These are phyloP conservation scores for Podarcis muralis DNA, from an alignment of 2,113 vertebrate species.

Conservation along the genomic window DNA sequence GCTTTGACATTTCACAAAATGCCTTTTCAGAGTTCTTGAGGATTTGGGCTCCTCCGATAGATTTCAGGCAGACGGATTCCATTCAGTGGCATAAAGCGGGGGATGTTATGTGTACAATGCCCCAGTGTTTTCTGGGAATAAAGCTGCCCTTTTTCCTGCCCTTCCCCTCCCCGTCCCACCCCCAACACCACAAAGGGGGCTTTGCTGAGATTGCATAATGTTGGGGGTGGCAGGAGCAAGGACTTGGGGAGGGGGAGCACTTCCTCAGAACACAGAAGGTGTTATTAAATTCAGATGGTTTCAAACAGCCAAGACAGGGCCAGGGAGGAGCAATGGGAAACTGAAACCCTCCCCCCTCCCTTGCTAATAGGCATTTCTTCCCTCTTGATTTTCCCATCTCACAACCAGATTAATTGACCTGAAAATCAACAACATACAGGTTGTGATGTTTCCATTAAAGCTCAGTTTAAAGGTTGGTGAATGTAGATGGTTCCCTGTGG, in stretches of 20 bases:
- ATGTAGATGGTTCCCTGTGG: neutral
- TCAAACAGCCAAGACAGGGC: slow-evolving; percentile 10
- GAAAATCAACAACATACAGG: slow-evolving; percentile 3
- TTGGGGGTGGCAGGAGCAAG: neutral
- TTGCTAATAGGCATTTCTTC: neutral
- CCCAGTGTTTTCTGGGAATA: slow-evolving; percentile 73
- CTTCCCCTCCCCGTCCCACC: slow-evolving; percentile 45
- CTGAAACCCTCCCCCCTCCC: neutral
- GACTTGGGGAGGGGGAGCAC: neutral
- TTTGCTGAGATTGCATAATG: slow-evolving; percentile 48
- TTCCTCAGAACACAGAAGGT: slow-evolving; percentile 32
- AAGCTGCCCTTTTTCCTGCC: slow-evolving; percentile 70
- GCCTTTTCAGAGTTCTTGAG: slow-evolving; percentile 65
- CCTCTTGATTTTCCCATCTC: neutral
- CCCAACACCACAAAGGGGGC: slow-evolving; percentile 58
- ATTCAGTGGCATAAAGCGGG: slow-evolving; percentile 50
- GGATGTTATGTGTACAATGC: slow-evolving; percentile 73
- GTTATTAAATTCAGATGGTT: slow-evolving; percentile 29
- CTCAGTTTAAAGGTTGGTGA: neutral
- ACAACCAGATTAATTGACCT: neutral
- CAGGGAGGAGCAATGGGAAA: neutral
- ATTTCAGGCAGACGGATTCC: slow-evolving; percentile 62
- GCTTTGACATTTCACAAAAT: slow-evolving; percentile 69
- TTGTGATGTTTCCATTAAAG: neutral
- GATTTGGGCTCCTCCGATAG: slow-evolving; percentile 47